A percentile compares a stretch with the other conserved stretches of the same genome.
Conservation (phyloP, 2,113 vertebrate species). For the Pardalotus punctatus region DNA sequence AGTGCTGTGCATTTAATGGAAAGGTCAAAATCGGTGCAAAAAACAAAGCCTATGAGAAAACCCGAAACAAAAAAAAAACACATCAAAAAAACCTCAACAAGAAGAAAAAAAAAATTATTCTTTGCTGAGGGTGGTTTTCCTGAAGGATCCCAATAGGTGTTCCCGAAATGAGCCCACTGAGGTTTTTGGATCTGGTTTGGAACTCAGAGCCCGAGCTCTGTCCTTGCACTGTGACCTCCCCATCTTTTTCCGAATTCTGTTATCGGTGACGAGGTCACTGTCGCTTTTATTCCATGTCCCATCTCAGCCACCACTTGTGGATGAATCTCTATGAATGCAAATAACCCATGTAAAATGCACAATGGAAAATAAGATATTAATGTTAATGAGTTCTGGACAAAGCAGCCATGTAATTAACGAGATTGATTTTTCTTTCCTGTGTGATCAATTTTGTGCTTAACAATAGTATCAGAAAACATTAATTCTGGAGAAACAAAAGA, state of each 20-base stretch:
- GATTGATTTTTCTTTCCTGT: neutral
- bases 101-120: too few species aligned
- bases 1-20: neutral
- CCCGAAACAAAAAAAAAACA: neutral
- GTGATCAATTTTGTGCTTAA: neutral
- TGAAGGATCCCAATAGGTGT: neutral
- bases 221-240: neutral
- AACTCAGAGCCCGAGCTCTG: neutral
- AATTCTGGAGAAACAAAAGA: conserved; percentile 2
- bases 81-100: neutral
- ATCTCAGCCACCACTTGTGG: neutral
- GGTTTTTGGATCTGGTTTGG: neutral
- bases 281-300: neutral
- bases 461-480: conserved; percentile 11
- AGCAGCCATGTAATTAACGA: neutral
- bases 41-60: neutral
- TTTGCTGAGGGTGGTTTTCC: neutral
- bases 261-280: neutral
- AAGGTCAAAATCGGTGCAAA: neutral
- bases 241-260: neutral
- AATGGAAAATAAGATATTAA: neutral
- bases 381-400: neutral
- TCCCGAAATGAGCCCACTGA: neutral
- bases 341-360: neutral
- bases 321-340: neutral